Evolutionary conservation across 2,888 invertebrate species (phyloP), one percentile per base, ranked within the genome.

Genomic region (Mayetiola destructor): DNA sequence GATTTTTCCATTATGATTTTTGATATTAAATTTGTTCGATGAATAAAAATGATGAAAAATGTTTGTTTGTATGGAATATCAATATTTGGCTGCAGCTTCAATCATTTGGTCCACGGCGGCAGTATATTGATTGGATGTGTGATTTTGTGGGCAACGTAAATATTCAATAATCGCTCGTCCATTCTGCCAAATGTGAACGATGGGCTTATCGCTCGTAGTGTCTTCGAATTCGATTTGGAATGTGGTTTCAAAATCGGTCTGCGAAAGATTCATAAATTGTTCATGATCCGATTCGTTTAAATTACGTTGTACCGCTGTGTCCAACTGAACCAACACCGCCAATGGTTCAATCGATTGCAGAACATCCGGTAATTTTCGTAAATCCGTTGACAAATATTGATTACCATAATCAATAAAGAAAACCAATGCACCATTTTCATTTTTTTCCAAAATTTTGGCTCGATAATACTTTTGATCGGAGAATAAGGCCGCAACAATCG

Each of bases 381-480:
- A 66, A 64, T 81, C 77, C 54, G 75, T 75, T 0, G 78, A 76
- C 4, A 78, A 69, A 0, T 77, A 75, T 1, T 77, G 76, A 64
- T 82, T 83, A 12, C 84, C 84, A 65, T 81, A 83, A 67, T 84
- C 84, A 69, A 80, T 76, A 63, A 78, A 80, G 0, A 77, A 64
- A 1, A 80, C 79, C 21, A 23, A 1, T 1, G n/a, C 9, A 5
- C 14, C 42, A 32, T 12, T n/a, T 14, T n/a, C 27, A 36, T 42
- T 48, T 36, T 12, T 16, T 27, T 29, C 85, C 23, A 92, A 77
- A 12, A 95, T 83, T 67, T 84, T 80, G 0, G 92, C 94, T 60
- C 95, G 78, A 70, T 96, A 96, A 89, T 91, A 97, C 61, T 80
- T 79, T 30, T 83, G 81, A 67, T 94, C 91, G 1, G 81, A 78